phyloP scores from a whole-genome alignment of 2,113 vertebrate species.

The Indicator indicator region DNA sequence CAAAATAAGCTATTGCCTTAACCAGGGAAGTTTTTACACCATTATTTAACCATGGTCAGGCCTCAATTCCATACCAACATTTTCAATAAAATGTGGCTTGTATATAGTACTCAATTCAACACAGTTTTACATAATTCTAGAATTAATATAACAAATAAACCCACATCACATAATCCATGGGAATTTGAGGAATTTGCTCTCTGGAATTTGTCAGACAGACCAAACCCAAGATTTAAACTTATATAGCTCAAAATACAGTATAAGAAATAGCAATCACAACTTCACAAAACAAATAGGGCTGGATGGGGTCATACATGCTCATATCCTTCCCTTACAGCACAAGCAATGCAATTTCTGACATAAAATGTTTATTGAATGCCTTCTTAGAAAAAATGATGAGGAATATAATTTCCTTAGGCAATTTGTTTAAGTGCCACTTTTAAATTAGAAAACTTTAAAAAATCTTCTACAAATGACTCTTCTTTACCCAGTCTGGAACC shows the following conservation, averaged over 20 bases:
- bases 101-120: neutral
- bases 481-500: neutral
- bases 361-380: neutral
- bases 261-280: neutral
- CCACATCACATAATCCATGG: neutral
- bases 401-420: neutral
- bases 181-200: neutral
- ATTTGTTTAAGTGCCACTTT: neutral
- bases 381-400: neutral
- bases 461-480: neutral
- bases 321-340: neutral
- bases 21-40: neutral
- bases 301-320: neutral
- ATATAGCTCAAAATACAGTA: neutral
- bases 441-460: neutral
- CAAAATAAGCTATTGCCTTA: neutral
- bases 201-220: neutral
- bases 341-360: neutral
- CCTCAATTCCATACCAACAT: neutral
- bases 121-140: neutral
- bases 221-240: neutral
- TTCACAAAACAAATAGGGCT: neutral
- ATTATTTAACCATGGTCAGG: neutral
- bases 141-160: neutral
- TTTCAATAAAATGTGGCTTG: neutral